Percentiles rank a stretch among this genome's conserved stretches.
Conservation (phyloP, 2,888 invertebrate species). For the Apodemia zela region DNA sequence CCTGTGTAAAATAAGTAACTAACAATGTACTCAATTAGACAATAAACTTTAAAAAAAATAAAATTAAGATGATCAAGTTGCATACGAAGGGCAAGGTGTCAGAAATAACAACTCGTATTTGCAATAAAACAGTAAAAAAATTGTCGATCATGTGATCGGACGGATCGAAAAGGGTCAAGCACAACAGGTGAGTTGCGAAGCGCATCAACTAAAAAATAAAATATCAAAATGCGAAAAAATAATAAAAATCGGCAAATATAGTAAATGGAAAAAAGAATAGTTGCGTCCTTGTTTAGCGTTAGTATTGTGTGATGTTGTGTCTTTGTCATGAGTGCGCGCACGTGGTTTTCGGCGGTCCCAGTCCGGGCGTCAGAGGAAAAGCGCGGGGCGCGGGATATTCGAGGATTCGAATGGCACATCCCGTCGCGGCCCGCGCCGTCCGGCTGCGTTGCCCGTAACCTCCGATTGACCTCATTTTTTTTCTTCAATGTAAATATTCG, state of each 20-base stretch:
- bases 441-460: constrained; percentile 79
- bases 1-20: not conserved
- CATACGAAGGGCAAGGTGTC: constrained; percentile 2
- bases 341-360: constrained; percentile 62
- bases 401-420: constrained; percentile 56
- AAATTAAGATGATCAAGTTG: not conserved
- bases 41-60: not conserved
- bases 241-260: constrained; percentile 78
- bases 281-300: constrained; percentile 44
- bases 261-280: constrained; percentile 77
- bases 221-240: constrained; percentile 80
- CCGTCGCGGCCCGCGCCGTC: constrained; percentile 76
- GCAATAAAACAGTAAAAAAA: constrained; percentile 55
- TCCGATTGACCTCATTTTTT: constrained; percentile 79
- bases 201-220: constrained; percentile 81
- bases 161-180: constrained; percentile 78
- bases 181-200: constrained; percentile 77
- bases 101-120: constrained; percentile 30
- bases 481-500: constrained; percentile 79
- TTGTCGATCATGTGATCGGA: constrained; percentile 73
- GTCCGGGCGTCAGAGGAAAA: constrained; percentile 43
- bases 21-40: not conserved
- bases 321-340: constrained; percentile 65
- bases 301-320: constrained; percentile 38
- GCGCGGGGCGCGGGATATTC: constrained; percentile 41